These are phyloP conservation scores for Muntiacus reevesi DNA, from an alignment of 2,113 vertebrate species.

Conservation along the genomic window DNA sequence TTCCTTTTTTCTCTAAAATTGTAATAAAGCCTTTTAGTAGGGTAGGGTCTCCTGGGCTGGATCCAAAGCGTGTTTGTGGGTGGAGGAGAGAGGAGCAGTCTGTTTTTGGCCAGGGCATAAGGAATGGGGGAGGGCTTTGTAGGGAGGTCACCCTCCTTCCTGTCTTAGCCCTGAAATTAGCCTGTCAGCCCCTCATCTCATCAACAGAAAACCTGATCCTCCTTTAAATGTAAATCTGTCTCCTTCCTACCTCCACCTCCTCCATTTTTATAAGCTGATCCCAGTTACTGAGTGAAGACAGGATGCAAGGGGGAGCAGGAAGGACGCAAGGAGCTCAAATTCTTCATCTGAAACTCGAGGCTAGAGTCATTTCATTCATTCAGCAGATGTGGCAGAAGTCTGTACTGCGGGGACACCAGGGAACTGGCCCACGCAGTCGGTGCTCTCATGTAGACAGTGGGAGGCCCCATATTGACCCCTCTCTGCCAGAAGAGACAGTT, in stretches of 20 bases:
- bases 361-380: neutral
- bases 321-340: neutral
- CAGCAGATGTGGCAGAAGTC: neutral
- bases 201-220: conserved; percentile 28
- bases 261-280: conserved; percentile 4
- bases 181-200: neutral
- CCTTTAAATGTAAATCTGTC: conserved; percentile 60
- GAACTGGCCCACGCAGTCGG: neutral
- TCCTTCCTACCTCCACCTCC: neutral
- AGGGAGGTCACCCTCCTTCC: neutral
- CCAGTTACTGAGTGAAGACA: neutral
- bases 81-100: neutral
- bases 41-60: neutral
- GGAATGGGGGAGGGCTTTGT: neutral
- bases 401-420: neutral
- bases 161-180: neutral
- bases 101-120: neutral
- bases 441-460: neutral
- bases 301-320: neutral
- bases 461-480: neutral
- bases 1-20: neutral
- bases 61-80: rapidly evolving
- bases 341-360: neutral
- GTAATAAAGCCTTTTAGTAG: neutral
- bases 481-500: neutral